Conservation (phyloP, 2,888 invertebrate species). For the Nasonovia ribisnigri region DNA sequence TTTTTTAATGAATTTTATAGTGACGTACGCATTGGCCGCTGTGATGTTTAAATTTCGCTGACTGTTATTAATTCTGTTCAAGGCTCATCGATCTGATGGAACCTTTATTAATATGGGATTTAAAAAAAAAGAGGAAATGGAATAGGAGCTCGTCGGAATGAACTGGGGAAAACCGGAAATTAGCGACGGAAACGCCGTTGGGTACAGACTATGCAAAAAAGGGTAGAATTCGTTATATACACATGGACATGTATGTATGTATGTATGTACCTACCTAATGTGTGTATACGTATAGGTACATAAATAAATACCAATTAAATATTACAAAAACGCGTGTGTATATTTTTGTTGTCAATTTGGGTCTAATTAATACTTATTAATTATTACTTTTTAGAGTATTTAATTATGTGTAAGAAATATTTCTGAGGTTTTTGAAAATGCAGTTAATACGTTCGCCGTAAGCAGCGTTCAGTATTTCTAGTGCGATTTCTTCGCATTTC, state of each 20-base stretch:
- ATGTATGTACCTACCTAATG: background rate
- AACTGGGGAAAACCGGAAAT: conserved; percentile 48
- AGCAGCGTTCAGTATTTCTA: background rate
- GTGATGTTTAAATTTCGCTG: conserved; percentile 41
- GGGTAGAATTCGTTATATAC: conserved; percentile 33
- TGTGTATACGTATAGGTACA: background rate
- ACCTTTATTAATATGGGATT: conserved; percentile 57
- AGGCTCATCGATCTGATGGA: conserved; percentile 55
- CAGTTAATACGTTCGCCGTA: background rate
- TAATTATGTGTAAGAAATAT: background rate
- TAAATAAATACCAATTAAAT: background rate
- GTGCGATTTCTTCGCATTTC: no score
- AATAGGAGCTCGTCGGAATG: conserved; percentile 14
- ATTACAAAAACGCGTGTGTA: background rate
- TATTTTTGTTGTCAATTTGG: background rate
- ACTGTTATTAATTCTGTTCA: conserved; percentile 60
- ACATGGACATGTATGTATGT: background rate
- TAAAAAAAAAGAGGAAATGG: conserved; percentile 50
- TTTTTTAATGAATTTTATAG: conserved; percentile 63
- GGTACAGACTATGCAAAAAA: conserved; percentile 23
- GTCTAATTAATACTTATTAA: background rate
- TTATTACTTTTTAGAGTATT: background rate
- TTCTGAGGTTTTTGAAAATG: background rate
- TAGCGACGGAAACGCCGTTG: conserved; percentile 58
- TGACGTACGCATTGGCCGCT: conserved; percentile 26